phyloP scores from a whole-genome alignment of 2,113 vertebrate species.

The Hippoglossus stenolepis region DNA sequence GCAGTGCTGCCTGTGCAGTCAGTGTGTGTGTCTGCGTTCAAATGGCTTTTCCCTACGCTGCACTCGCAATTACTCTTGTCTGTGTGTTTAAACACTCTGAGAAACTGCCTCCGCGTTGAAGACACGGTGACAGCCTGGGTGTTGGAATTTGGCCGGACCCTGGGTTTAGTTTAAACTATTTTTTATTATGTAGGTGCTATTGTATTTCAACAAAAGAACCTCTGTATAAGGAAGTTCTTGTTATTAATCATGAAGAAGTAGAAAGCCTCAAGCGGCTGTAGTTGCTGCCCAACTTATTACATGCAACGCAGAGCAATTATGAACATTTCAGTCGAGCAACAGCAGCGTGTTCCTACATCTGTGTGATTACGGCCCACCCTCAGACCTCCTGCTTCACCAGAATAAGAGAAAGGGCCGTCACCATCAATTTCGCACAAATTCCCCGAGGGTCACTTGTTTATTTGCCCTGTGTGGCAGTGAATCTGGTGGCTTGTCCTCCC shows the following conservation, averaged over 20 bases:
- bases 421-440: constrained; percentile 45
- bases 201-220: constrained; percentile 22
- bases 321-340: background rate
- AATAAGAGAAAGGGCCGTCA: constrained; percentile 49
- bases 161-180: constrained; percentile 30
- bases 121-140: constrained; percentile 38
- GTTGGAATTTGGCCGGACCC: constrained; percentile 28
- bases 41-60: constrained; percentile 64
- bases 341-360: constrained; percentile 52
- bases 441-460: constrained; percentile 62
- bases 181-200: background rate
- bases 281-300: background rate
- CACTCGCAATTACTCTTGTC: constrained; percentile 69
- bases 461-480: constrained; percentile 54
- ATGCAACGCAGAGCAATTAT: too few relatives aligned
- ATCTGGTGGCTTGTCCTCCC: constrained; percentile 22
- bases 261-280: too few relatives aligned
- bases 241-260: constrained; percentile 26
- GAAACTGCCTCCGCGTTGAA: constrained; percentile 51
- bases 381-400: constrained; percentile 44
- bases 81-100: constrained; percentile 61
- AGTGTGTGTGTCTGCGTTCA: constrained; percentile 50
- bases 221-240: background rate
- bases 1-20: constrained; percentile 66
- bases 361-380: constrained; percentile 53